Base-by-base conservation (phyloP, 1,140 invertebrate species). In the Drosophila kepulauana region DNA sequence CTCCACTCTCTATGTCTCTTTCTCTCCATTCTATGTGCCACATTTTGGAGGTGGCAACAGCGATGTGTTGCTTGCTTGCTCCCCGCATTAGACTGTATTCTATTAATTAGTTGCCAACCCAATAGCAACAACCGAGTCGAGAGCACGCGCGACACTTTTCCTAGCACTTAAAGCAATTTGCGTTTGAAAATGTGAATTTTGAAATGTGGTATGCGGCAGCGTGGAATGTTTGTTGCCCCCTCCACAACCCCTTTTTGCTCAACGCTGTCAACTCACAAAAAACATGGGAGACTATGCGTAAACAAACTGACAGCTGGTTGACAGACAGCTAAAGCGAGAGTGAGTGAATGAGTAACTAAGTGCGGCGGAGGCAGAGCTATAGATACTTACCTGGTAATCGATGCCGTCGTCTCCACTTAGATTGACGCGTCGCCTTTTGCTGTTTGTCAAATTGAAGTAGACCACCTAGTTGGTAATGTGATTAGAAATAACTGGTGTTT, bases 121-220 rank as follows among this genome's bases (percentile, higher is more conserved):
- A 25, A 25, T 25, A 25, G 20, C 20, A 25, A 25, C 20, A 51
- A 38, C 51, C 15, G 58, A 57, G 35, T 38, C 20, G 58, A 57
- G 58, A 57, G 41, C 78, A 80, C 62, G 71, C 68, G 78, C 66
- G 77, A 84, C 80, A 84, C 73, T 78, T 75, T 72, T 75, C 16
- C 59, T 54, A 88, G 74, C 84, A 88, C 84, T 87, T 87, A 87
- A 84, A 80, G 61, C 84, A 88, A 88, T 88, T 88, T 84, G 56
- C 70, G 65, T 54, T n/a, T 35, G 41, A 74, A 62, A 54, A 25
- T 15, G 13, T 48, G 45, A 35, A 45, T 20, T 45, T 38, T 57
- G 16, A 57, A 57, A 41, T 59, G 57, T 30, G 41, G 25, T 8
- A 59, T 59, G 57, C 41, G 41, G 41, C 41, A 43, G 41, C 41